Conservation (phyloP, 2,888 invertebrate species). For the Drosophila flavopinicola region DNA sequence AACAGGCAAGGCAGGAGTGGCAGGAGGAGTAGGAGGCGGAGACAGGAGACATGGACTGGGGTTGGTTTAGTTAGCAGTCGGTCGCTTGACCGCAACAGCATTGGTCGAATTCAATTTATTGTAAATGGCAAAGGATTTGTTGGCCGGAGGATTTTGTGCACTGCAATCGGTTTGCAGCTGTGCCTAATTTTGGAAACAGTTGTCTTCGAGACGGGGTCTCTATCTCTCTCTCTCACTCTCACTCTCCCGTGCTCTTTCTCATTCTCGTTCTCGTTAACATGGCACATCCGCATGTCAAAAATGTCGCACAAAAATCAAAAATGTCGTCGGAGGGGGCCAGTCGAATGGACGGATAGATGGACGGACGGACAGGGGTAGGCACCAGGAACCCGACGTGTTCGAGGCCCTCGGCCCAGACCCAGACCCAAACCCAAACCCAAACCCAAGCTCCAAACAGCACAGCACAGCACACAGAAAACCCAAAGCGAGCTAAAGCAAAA, state of each 20-base stretch:
- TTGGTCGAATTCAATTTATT: conserved; percentile 79
- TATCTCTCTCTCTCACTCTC: neutral
- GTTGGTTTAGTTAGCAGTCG: conserved; percentile 1
- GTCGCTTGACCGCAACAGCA: conserved; percentile 69
- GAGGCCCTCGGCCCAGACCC: conserved; percentile 59
- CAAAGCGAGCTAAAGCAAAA: conserved; percentile 48
- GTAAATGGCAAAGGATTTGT: conserved; percentile 75
- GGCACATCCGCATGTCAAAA: conserved; percentile 80
- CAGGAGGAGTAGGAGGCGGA: too few species aligned
- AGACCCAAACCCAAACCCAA: conserved; percentile 59
- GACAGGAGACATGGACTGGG: neutral
- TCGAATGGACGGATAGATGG: conserved; percentile 5
- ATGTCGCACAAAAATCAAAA: conserved; percentile 78
- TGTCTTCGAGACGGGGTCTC: conserved; percentile 19
- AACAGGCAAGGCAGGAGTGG: neutral
- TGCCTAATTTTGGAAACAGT: conserved; percentile 43
- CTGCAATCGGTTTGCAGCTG: conserved; percentile 56
- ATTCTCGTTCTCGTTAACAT: conserved; percentile 63
- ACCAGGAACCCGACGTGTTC: conserved; percentile 51
- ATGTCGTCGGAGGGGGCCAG: conserved; percentile 39
- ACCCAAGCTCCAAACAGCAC: conserved; percentile 52
- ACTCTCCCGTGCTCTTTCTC: neutral
- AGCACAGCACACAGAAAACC: conserved; percentile 31
- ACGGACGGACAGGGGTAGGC: conserved; percentile 16
- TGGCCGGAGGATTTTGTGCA: conserved; percentile 42